Evolutionary conservation across 2,113 vertebrate species (phyloP), one percentile per base, ranked within the genome.

Genomic region (Copsychus sechellarum): DNA sequence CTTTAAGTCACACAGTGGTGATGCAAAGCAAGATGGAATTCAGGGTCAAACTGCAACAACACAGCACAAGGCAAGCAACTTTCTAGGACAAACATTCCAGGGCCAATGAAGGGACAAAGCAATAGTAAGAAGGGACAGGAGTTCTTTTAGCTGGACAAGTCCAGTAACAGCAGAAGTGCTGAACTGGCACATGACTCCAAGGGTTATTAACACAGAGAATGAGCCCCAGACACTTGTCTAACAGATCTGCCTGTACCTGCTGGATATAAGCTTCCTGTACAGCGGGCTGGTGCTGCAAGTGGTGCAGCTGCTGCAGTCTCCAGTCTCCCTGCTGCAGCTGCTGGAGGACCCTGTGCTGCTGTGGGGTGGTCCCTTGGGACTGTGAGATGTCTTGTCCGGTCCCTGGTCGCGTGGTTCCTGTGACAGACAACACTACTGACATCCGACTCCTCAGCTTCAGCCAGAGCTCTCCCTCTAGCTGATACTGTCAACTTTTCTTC

Each of bases 271-370:
- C 82, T 10, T 98, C 97, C 83, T 98, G 98, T 48, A 98, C 53
- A 7, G 98, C 31, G 7, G 98, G 98, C 15, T 98, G 98, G 38
- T 98, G 98, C 21, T 98, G 98, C 18, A 98, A 91, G 7, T 98
- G 98, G 14, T 99, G 99, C 1, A 99, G 94, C 57, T 99, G 99
- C 96, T 99, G 99, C 12, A 99, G 96, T 23, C 99, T 98, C 97
- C 99, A 98, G 86, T 99, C 99, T 5, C 99, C 99, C 22, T 99
- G 99, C 80, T 99, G 99, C 5, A 99, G 97, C 86, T 99, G 99
- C 96, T 99, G 99, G 36, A 99, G 98, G 18, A 99, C 99, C 60
- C 99, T 84, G 93, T 99, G 98, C 76, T 98, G 98, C 77, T 97
- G 98, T 1, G 98, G 98, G 92, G 92, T 97, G 93, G 94, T 93